These are phyloP conservation scores for Oriolus oriolus DNA, from an alignment of 2,113 vertebrate genomes.

Conservation along the genomic window DNA sequence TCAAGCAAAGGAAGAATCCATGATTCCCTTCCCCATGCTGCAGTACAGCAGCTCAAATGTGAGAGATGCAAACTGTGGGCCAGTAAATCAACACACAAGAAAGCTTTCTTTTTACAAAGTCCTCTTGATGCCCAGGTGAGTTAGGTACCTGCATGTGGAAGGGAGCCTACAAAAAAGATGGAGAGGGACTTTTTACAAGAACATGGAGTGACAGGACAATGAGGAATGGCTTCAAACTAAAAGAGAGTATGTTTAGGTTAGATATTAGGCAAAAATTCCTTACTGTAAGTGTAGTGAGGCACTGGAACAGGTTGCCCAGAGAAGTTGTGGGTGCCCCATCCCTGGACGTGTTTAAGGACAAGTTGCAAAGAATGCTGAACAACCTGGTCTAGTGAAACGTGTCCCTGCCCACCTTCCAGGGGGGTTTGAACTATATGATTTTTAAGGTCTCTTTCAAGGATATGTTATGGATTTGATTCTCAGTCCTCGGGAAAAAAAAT, in stretches of 20 bases:
- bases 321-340: neutral
- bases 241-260: neutral
- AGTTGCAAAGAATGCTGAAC: neutral
- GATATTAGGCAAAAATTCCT: neutral
- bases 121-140: neutral
- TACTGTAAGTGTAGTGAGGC: neutral
- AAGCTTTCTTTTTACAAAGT: neutral
- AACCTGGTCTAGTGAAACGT: neutral
- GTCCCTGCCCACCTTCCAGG: no score
- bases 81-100: neutral
- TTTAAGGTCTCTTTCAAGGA: neutral
- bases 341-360: neutral
- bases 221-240: neutral
- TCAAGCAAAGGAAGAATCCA: neutral
- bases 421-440: neutral
- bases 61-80: neutral
- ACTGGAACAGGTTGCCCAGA: neutral
- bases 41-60: neutral
- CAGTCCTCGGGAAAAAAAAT: neutral
- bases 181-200: neutral
- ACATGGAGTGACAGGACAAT: neutral
- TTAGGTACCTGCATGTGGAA: neutral
- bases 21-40: neutral
- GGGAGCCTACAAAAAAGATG: neutral
- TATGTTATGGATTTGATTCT: neutral